phyloP scores from a whole-genome alignment of 2,113 vertebrate species.

The Solea solea region DNA sequence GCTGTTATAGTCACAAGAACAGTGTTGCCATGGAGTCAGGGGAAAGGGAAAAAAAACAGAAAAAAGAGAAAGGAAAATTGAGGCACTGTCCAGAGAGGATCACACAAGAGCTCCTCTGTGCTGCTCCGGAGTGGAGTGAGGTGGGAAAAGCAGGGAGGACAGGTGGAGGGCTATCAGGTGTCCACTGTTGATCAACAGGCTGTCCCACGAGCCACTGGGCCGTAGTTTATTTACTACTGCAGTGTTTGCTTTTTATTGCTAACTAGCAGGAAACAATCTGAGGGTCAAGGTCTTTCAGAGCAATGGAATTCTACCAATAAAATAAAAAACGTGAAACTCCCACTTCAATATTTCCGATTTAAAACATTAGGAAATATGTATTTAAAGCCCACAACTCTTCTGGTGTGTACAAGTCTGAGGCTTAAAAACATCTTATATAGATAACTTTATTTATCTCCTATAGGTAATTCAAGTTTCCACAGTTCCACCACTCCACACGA shows the following conservation, averaged over 20 bases:
- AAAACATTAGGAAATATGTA: background rate
- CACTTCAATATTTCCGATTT: background rate
- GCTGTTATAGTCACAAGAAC: conserved; percentile 58
- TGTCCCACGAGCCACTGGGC: background rate
- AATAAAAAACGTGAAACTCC: background rate
- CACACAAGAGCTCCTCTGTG: conserved; percentile 77
- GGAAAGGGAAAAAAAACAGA: conserved; percentile 27
- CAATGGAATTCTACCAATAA: background rate
- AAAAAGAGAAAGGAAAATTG: conserved; percentile 43
- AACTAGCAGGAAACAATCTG: conserved; percentile 20
- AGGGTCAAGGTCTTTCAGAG: background rate
- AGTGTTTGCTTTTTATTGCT: conserved; percentile 6
- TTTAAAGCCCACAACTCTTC: background rate
- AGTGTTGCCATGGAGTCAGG: conserved; percentile 76
- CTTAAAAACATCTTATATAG: too few species aligned
- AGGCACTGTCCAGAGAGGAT: conserved; percentile 54
- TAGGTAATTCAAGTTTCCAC: too few species aligned
- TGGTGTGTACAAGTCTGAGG: background rate
- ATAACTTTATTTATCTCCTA: too few species aligned
- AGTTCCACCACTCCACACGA: too few species aligned
- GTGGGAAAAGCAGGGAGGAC: conserved; percentile 35
- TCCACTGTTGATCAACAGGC: conserved; percentile 36
- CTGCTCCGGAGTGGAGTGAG: conserved; percentile 20
- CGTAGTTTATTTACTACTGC: background rate
- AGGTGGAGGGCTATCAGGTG: conserved; percentile 68